These are phyloP conservation scores for Volucella inanis DNA, from an alignment of 2,888 invertebrate species.

Conservation along the genomic window DNA sequence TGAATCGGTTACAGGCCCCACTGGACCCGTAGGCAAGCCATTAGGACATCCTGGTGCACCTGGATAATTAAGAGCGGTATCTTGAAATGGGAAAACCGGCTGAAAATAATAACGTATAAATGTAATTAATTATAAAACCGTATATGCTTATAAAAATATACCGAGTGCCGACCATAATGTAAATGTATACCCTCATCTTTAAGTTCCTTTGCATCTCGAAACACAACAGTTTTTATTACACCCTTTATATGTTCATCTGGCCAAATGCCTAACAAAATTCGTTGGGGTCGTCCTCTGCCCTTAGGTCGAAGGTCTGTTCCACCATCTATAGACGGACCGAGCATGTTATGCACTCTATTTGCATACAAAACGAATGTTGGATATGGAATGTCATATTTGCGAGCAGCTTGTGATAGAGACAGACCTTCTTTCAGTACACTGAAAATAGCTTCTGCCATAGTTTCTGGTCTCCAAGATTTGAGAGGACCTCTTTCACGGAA, in stretches of 20 bases:
- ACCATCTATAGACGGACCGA: conserved; percentile 95
- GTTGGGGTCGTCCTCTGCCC: conserved; percentile 94
- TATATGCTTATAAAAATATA: conserved; percentile 80
- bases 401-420: conserved; percentile 94
- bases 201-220: conserved; percentile 92
- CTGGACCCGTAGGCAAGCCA: conserved; percentile 85
- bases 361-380: conserved; percentile 97
- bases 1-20: conserved; percentile 83
- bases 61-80: conserved; percentile 86
- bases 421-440: conserved; percentile 95
- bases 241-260: conserved; percentile 97
- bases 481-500: conserved; percentile 96
- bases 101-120: conserved; percentile 76
- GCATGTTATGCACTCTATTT: conserved; percentile 96
- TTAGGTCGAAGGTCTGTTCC: conserved; percentile 95
- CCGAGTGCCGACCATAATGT: conserved; percentile 86
- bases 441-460: conserved; percentile 97
- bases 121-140: conserved; percentile 10
- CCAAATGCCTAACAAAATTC: conserved; percentile 95
- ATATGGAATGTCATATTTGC: conserved; percentile 97
- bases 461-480: conserved; percentile 96
- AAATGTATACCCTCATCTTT: conserved; percentile 87
- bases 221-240: conserved; percentile 95
- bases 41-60: conserved; percentile 84
- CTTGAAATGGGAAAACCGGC: conserved; percentile 86